Evolutionary conservation across 2,797 vertebrate species (phyloP), one percentile per base, ranked within the genome.

Genomic region (Chiloscyllium punctatum): DNA sequence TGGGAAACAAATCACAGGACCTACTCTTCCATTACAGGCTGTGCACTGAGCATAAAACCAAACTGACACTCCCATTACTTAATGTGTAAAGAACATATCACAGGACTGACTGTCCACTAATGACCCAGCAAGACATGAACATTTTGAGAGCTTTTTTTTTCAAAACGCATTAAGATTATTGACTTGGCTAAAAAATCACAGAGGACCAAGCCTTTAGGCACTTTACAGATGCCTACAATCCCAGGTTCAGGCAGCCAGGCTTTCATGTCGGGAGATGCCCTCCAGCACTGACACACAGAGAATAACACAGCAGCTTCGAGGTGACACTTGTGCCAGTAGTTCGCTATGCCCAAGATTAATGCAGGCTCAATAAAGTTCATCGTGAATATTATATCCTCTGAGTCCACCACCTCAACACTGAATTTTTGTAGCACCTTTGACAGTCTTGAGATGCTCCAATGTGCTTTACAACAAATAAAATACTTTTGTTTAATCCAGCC

Each of bases 31-130:
- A 92, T 92, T 92, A 92, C n/a, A 25, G 62, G 62, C 62, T 42
- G 33, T n/a, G 90, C 66, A 69, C 42, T 92, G 62, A 69, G 90
- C 90, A 92, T 69, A 68, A 92, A 62, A 69, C 90, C 62, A 92
- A 23, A 18, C 21, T 92, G 90, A 42, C 90, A 92, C 66, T 68
- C 62, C n/a, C 90, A 69, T 92, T 68, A 92, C 66, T 92, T 92
- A 69, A 69, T 69, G 90, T 68, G 21, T 23, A 42, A 37, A 42
- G 66, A 69, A 92, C 90, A 69, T 37, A 92, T 92, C 66, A 92
- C n/a, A 13, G 66, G 90, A 69, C 62, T 69, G 62, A 92, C 90
- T 25, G 62, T 51, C 66, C 90, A 11, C 69, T 92, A 92, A 92
- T 92, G 90, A 42, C 66, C 66, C 62, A 69, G 90, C 90, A 16